These are phyloP conservation scores for Phalloptychus januarius DNA, from an alignment of 2,797 vertebrate genomes.

Conservation along the genomic window DNA sequence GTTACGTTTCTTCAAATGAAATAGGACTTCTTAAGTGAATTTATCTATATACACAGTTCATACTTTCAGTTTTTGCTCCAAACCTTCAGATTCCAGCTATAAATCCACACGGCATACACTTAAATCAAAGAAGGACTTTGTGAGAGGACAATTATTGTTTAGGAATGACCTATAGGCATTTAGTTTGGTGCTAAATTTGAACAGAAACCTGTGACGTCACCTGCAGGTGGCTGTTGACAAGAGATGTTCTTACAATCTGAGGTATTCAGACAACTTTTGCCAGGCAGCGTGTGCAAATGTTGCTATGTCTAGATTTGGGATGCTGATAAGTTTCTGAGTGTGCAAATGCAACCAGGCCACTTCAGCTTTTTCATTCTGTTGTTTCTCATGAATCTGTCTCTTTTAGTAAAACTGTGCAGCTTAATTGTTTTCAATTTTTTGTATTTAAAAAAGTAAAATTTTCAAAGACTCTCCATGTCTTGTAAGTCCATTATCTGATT, in stretches of 20 bases:
- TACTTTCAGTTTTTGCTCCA: no score
- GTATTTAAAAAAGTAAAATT: no score
- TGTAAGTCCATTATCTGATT: constrained; percentile 16
- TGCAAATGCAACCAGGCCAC: not conserved
- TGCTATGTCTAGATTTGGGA: not conserved
- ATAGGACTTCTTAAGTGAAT: not conserved
- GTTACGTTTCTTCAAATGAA: not conserved
- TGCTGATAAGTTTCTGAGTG: not conserved
- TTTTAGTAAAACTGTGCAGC: not conserved
- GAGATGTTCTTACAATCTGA: not conserved
- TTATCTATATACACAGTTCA: not conserved
- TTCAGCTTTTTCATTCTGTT: not conserved
- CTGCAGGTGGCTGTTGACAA: not conserved
- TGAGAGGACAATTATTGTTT: not conserved
- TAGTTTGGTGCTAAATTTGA: not conserved
- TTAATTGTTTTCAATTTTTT: not conserved
- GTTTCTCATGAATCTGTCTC: not conserved
- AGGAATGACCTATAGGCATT: not conserved
- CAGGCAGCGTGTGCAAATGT: not conserved
- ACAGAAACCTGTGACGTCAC: not conserved
- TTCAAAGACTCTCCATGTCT: not conserved
- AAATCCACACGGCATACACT: not conserved
- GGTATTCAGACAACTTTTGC: not conserved
- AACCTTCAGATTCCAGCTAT: not conserved
- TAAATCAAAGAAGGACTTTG: not conserved